A percentile compares a stretch with the other conserved stretches of the same genome.
These are phyloP conservation scores for Lumbricus terrestris DNA, from an alignment of 2,888 invertebrate genomes.

Conservation along the genomic window DNA sequence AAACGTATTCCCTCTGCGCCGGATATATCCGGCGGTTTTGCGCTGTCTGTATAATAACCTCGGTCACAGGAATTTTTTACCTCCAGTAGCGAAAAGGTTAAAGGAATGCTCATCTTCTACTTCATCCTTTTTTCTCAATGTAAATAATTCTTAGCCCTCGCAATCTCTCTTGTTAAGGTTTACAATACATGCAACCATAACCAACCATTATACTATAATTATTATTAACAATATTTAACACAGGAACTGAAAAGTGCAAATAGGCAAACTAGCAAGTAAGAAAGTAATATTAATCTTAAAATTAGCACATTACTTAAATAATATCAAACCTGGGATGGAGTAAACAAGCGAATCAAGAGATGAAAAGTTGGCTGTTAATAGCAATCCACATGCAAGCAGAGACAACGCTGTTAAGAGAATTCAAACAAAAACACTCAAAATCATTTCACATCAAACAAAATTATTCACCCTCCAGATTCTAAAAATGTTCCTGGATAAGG, in stretches of 20 bases:
- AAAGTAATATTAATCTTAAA: too few species aligned
- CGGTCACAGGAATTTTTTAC: too few species aligned
- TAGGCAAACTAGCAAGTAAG: too few species aligned
- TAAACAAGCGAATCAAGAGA: not conserved
- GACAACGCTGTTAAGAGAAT: not conserved
- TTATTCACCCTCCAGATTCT: not conserved
- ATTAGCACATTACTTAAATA: not conserved
- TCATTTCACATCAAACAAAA: not conserved
- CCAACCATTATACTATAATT: too few species aligned
- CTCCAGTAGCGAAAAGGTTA: too few species aligned
- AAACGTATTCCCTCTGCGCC: too few species aligned
- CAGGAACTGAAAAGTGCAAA: not conserved
- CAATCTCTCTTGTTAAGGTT: not conserved
- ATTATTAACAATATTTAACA: too few species aligned
- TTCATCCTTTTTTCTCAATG: not conserved
- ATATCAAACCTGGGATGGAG: not conserved
- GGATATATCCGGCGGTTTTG: too few species aligned
- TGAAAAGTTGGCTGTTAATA: conserved; percentile 3
- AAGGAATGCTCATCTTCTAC: too few species aligned
- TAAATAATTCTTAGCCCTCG: not conserved
- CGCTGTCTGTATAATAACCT: too few species aligned
- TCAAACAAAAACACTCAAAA: not conserved
- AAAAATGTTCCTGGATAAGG: not conserved
- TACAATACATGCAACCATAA: conserved; percentile 3
- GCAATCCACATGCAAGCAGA: not conserved